Evolutionary conservation across 1,140 invertebrate species (phyloP).

Genomic region (Ceratina australensis): DNA sequence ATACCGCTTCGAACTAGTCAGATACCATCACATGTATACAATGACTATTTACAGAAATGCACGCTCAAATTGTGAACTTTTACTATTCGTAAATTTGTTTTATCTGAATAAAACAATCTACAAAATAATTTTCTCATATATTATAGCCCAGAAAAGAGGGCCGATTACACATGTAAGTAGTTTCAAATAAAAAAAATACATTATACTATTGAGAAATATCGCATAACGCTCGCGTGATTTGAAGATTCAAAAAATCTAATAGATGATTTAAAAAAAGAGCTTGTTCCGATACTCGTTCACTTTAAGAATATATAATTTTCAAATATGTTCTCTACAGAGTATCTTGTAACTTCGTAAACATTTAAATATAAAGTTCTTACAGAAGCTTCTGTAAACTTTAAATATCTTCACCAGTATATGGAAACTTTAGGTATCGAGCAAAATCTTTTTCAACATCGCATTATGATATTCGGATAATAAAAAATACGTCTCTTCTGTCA

Average conservation of each 20-base stretch:
- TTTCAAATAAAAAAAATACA: conserved; percentile 35
- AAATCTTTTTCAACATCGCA: conserved; percentile 6
- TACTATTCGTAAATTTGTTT: conserved; percentile 27
- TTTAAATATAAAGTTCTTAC: conserved; percentile 23
- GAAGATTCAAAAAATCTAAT: conserved; percentile 34
- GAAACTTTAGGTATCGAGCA: conserved; percentile 28
- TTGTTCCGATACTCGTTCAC: conserved; percentile 22
- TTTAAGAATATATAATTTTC: conserved; percentile 44
- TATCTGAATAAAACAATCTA: conserved; percentile 53
- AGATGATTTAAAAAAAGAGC: conserved; percentile 22
- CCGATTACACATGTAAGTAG: conserved; percentile 22
- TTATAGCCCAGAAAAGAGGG: conserved; percentile 34
- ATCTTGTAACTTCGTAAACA: conserved; percentile 4
- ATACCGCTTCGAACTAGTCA: conserved; percentile 37
- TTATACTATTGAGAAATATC: background rate
- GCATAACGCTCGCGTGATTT: background rate
- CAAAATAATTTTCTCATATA: conserved; percentile 56
- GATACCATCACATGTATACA: conserved; percentile 51
- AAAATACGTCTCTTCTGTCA: conserved; percentile 21
- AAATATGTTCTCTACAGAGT: background rate
- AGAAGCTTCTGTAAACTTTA: conserved; percentile 18
- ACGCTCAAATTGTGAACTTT: conserved; percentile 65
- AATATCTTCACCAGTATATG: conserved; percentile 20
- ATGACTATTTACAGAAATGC: conserved; percentile 75
- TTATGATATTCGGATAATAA: conserved; percentile 20